A percentile compares a stretch with the other conserved stretches of the same genome.
Evolutionary conservation across 2,113 vertebrate species (phyloP).

Genomic region (Carassius carassius): DNA sequence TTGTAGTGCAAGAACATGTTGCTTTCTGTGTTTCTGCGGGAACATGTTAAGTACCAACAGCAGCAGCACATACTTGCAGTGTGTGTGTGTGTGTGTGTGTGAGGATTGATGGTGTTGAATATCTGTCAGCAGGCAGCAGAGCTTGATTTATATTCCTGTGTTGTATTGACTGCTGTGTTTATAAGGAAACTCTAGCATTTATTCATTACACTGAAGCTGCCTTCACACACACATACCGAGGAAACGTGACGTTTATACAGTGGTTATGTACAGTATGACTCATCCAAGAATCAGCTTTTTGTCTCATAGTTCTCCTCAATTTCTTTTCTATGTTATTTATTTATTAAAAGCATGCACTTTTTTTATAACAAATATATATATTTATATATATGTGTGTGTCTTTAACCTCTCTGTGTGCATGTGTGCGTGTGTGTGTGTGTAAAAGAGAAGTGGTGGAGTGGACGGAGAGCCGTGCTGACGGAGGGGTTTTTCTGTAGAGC

Average conservation of each 20-base stretch:
- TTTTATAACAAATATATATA: no score
- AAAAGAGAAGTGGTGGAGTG: not conserved
- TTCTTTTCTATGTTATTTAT: no score
- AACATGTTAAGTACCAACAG: not conserved
- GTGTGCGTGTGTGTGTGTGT: not conserved
- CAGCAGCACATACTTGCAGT: not conserved
- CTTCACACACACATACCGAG: not conserved
- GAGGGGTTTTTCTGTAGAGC: slow-evolving; percentile 23
- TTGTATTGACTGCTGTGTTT: slow-evolving; percentile 34
- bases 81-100: not conserved
- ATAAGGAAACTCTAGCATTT: slow-evolving; percentile 32
- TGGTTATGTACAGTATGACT: no score
- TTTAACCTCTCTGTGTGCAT: not conserved
- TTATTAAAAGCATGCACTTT: no score
- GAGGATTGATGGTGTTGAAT: slow-evolving; percentile 27
- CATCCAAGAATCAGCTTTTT: no score
- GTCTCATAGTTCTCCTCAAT: no score
- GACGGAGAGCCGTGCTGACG: not conserved
- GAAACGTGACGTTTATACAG: no score
- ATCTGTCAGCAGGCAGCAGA: slow-evolving; percentile 26
- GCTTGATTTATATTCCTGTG: slow-evolving; percentile 33
- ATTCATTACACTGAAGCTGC: slow-evolving; percentile 9
- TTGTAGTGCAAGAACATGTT: not conserved
- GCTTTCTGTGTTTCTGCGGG: not conserved
- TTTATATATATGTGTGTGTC: no score